A percentile compares a stretch with the other conserved stretches of the same genome.
Conservation (phyloP, 2,113 vertebrate genomes). For the Lagopus leucura region DNA sequence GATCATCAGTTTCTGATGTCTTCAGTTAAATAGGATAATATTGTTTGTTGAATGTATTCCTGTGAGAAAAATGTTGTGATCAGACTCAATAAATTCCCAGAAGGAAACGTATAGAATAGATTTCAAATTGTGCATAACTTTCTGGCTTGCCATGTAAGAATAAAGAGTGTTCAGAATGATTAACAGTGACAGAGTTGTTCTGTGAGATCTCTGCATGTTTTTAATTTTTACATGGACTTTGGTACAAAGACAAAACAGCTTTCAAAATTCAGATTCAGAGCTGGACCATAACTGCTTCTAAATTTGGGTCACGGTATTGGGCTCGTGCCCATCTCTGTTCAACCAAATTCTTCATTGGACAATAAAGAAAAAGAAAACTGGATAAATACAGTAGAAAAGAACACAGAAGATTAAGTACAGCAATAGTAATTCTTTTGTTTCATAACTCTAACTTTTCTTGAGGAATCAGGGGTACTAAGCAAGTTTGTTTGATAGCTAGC, state of each 20-base stretch:
- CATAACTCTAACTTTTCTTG: conserved; percentile 27
- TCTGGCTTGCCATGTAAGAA: background rate
- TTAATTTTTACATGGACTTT: background rate
- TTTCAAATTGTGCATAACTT: background rate
- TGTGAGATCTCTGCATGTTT: background rate
- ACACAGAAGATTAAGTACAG: conserved; percentile 29
- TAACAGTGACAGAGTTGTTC: background rate
- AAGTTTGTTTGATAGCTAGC: conserved; percentile 34
- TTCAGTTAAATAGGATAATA: background rate
- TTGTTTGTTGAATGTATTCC: background rate
- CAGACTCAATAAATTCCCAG: background rate
- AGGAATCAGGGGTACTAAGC: conserved; percentile 17
- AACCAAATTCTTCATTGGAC: conserved; percentile 35
- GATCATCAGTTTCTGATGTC: background rate
- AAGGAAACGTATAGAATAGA: background rate
- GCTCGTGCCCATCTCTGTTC: background rate
- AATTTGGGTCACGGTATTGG: background rate
- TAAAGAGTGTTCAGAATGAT: background rate
- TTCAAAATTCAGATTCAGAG: background rate
- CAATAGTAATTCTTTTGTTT: conserved; percentile 24
- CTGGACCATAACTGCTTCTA: background rate
- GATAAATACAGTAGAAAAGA: background rate
- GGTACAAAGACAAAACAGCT: background rate
- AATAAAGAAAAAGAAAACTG: conserved; percentile 49
- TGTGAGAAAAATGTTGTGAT: background rate